Evolutionary conservation across 2,888 invertebrate species (phyloP).

Genomic region (Apomyelois bistriatella): DNA sequence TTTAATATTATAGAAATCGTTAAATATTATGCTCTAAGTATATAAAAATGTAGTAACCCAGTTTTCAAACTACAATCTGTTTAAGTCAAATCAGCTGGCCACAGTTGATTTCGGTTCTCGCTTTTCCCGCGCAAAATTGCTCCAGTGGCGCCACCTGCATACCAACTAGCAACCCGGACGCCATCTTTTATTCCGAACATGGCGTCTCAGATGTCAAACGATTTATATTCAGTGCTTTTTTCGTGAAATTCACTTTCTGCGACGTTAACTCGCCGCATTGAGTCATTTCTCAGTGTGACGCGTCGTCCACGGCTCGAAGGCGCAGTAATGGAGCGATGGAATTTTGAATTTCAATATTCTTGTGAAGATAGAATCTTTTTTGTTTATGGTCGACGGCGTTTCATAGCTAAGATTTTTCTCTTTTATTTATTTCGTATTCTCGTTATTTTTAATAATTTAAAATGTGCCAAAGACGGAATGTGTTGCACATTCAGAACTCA

Average conservation of each 20-base stretch:
- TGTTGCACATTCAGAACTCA: too few species aligned
- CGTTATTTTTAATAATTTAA: too few species aligned
- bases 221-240: constrained; percentile 15
- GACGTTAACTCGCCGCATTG: constrained; percentile 6
- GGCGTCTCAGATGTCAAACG: constrained; percentile 13
- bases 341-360: constrained; percentile 6
- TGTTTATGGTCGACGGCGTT: too few species aligned
- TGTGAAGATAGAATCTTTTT: neutral
- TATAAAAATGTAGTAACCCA: neutral
- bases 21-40: too few species aligned
- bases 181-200: constrained; percentile 14
- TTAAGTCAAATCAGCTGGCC: constrained; percentile 6
- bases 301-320: neutral
- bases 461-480: too few species aligned
- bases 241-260: constrained; percentile 14
- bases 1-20: too few species aligned
- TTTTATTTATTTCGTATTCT: too few species aligned
- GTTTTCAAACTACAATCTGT: neutral
- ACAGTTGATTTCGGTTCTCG: constrained; percentile 7
- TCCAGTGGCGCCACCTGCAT: constrained; percentile 8
- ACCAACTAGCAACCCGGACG: constrained; percentile 10
- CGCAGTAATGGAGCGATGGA: constrained; percentile 5
- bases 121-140: constrained; percentile 12
- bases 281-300: constrained; percentile 3
- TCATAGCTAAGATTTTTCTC: too few species aligned